Conservation (phyloP, 2,797 vertebrate species). For the Mergus octosetaceus region DNA sequence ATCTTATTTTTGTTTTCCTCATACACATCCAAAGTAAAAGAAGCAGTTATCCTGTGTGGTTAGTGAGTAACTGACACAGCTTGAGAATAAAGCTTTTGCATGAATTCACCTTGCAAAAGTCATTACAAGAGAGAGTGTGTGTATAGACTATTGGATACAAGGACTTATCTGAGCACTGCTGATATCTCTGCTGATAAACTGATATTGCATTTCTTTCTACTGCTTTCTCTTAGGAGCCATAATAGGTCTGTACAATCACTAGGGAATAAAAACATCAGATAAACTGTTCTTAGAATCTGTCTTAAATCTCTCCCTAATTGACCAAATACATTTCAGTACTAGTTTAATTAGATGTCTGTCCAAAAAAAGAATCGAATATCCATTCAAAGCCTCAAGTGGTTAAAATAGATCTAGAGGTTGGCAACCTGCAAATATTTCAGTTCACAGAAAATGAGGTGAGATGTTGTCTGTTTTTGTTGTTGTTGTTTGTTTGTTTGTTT, state of each 20-base stretch:
- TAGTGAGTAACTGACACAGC: background rate
- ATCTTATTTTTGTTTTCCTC: background rate
- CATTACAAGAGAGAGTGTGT: background rate
- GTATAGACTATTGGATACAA: background rate
- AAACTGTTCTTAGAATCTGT: background rate
- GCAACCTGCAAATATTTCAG: background rate
- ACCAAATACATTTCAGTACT: constrained; percentile 33
- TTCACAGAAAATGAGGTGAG: background rate
- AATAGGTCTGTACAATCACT: background rate
- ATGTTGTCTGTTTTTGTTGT: background rate
- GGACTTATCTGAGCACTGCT: constrained; percentile 33
- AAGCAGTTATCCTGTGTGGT: background rate
- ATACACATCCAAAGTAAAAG: background rate
- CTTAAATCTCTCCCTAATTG: constrained; percentile 37
- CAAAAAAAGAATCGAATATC: constrained; percentile 21
- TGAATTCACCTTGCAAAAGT: constrained; percentile 58
- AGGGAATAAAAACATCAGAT: constrained; percentile 45
- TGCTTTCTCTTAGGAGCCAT: constrained; percentile 22
- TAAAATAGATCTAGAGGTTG: background rate
- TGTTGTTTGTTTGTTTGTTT: too few relatives aligned
- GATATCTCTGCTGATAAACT: constrained; percentile 40
- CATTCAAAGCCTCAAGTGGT: background rate
- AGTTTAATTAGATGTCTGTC: constrained; percentile 56
- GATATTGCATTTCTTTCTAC: constrained; percentile 31
- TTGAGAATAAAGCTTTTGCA: constrained; percentile 31